phyloP scores from a whole-genome alignment of 2,113 vertebrate genomes.

The Pygoscelis adeliae region DNA sequence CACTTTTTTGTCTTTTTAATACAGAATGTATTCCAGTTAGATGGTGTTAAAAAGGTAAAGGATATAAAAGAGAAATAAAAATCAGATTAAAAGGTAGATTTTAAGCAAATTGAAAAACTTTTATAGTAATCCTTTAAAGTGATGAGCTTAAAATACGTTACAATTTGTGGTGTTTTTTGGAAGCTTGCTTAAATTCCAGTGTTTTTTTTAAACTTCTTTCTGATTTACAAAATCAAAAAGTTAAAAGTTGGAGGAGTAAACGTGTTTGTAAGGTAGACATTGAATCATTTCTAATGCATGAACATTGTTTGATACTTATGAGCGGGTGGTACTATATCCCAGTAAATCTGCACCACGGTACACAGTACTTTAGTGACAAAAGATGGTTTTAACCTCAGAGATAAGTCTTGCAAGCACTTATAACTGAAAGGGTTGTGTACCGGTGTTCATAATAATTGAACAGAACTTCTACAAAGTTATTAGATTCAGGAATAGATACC shows the following conservation, averaged over 20 bases:
- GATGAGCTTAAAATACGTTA: neutral
- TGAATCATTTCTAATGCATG: neutral
- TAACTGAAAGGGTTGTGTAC: no score
- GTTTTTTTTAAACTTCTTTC: neutral
- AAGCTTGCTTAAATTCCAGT: neutral
- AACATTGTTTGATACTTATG: neutral
- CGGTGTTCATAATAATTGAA: fast-evolving
- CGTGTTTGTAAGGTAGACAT: neutral
- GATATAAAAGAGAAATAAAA: neutral
- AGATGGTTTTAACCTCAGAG: neutral
- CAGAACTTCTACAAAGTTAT: fast-evolving
- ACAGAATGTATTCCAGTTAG: neutral
- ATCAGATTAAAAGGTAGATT: neutral
- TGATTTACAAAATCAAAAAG: neutral
- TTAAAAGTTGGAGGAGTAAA: neutral
- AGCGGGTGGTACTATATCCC: fast-evolving
- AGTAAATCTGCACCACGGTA: fast-evolving
- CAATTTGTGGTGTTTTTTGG: neutral
- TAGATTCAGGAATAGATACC: neutral
- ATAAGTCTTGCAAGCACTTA: neutral
- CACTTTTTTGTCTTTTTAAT: neutral
- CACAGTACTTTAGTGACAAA: neutral
- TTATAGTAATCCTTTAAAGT: neutral
- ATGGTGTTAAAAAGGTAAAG: neutral
- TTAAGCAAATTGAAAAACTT: neutral